phyloP scores from a whole-genome alignment of 2,797 vertebrate genomes.

The Schizopygopsis malacanthus region DNA sequence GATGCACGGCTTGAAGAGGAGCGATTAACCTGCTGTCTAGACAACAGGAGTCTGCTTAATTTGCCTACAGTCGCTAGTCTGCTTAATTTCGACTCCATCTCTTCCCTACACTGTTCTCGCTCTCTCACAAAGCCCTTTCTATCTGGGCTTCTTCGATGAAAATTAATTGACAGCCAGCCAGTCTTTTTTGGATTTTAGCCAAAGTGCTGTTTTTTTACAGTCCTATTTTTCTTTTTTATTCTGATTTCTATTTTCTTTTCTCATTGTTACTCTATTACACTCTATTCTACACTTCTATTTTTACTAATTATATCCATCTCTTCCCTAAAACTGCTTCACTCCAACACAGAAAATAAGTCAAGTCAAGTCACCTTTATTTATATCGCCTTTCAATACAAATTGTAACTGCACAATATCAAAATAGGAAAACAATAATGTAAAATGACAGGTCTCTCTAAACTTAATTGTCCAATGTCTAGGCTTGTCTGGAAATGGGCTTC shows the following conservation, averaged over 20 bases:
- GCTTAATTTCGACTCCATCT: constrained; percentile 29
- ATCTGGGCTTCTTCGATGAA: constrained; percentile 1
- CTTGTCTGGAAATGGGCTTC: too few relatives aligned
- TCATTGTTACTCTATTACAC: neutral
- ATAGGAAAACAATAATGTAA: too few relatives aligned
- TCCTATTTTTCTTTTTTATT: constrained; percentile 12
- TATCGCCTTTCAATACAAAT: too few relatives aligned
- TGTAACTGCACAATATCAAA: too few relatives aligned
- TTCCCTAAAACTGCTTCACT: too few relatives aligned
- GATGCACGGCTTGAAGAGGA: constrained; percentile 55
- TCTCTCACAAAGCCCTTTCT: too few relatives aligned
- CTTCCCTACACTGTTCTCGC: constrained; percentile 10
- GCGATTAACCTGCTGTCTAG: constrained; percentile 65
- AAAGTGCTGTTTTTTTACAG: neutral
- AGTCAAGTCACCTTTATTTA: too few relatives aligned
- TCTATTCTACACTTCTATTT: neutral
- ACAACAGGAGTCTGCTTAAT: constrained; percentile 65
- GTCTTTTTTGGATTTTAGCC: constrained; percentile 8
- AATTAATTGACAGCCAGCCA: neutral
- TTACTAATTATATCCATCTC: neutral
- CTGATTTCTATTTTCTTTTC: constrained; percentile 7
- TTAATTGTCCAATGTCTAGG: too few relatives aligned
- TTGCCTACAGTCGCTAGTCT: constrained; percentile 55
- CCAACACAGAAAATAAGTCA: too few relatives aligned
- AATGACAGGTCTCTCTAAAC: too few relatives aligned